Evolutionary conservation across 2,888 invertebrate species (phyloP), one percentile per base, ranked within the genome.

Genomic region (Cheilosia pagana): DNA sequence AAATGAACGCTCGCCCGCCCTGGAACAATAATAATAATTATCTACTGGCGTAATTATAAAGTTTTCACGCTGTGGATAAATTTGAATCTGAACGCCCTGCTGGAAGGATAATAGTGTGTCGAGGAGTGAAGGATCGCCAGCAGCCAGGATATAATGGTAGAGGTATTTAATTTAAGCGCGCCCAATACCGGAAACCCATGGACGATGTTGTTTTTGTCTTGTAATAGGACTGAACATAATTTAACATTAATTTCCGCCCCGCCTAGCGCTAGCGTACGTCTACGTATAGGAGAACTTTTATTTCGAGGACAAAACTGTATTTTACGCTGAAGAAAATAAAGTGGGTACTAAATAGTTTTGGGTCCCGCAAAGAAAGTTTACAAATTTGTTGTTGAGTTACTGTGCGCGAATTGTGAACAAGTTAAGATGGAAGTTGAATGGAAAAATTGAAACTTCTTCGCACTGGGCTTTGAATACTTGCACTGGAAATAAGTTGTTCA

Each of bases 21-120:
- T 31, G 28, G 41, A 45, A 76, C 76, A 71, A 71, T 50, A 65
- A 65, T 65, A 78, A 63, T 70, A 78, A 78, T 78, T 71, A 78
- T 71, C 78, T 78, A 59, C 71, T 57, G 65, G 71, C 41, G 71
- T 78, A 78, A 71, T 78, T 78, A 78, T 71, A 78, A 78, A 78
- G 57, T 78, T 78, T 63, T 65, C 59, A 71, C 55, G 63, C 45
- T 45, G 43, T 21, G 63, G 62, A 78, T 78, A 78, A 78, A 78
- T 78, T 59, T 78, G 50, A 78, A 78, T 78, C 57, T 71, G 63
- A 59, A n/a, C 55, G 12, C 55, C 57, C n/a, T 25, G 35, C 19
- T 55, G 50, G 52, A 70, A 45, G 50, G 59, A 67, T 67, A 59
- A 59, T 57, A 48, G 39, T 19, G 12, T 14, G 50, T 19, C 45